These are phyloP conservation scores for Phalacrocorax aristotelis DNA, from an alignment of 2,113 vertebrate species.

Conservation along the genomic window DNA sequence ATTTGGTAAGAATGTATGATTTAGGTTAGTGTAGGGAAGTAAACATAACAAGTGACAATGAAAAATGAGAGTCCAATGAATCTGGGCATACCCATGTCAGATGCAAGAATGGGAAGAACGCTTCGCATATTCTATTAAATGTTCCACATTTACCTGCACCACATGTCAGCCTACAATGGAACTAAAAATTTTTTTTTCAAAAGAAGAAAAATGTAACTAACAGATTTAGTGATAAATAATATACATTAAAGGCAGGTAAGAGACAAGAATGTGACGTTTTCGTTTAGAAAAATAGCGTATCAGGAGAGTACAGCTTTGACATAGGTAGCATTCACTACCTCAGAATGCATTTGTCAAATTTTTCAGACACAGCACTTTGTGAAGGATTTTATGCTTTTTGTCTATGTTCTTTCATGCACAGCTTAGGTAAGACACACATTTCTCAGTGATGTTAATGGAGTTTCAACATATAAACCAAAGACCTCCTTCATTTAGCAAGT, in stretches of 20 bases:
- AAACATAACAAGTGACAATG: not conserved
- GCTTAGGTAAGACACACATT: not conserved
- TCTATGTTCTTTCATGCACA: not conserved
- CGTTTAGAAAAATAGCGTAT: not conserved
- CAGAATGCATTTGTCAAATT: not conserved
- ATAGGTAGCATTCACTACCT: not conserved
- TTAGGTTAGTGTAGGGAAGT: not conserved
- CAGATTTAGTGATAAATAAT: not conserved
- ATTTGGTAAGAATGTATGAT: not conserved
- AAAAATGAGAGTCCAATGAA: not conserved
- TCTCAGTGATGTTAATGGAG: not conserved
- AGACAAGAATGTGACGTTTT: not conserved
- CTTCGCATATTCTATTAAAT: not conserved
- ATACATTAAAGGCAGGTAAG: not conserved
- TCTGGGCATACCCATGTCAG: not conserved
- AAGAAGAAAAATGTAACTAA: not conserved
- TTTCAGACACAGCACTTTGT: not conserved
- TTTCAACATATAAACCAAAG: not conserved
- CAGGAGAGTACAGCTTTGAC: not conserved
- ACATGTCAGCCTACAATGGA: not conserved
- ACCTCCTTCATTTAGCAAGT: not conserved
- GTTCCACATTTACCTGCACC: not conserved
- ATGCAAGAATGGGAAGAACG: not conserved
- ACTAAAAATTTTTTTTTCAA: too few relatives aligned
- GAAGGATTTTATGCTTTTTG: not conserved